Evolutionary conservation across 1,140 invertebrate genomes (phyloP).

Genomic region (Sycobia sp.): DNA sequence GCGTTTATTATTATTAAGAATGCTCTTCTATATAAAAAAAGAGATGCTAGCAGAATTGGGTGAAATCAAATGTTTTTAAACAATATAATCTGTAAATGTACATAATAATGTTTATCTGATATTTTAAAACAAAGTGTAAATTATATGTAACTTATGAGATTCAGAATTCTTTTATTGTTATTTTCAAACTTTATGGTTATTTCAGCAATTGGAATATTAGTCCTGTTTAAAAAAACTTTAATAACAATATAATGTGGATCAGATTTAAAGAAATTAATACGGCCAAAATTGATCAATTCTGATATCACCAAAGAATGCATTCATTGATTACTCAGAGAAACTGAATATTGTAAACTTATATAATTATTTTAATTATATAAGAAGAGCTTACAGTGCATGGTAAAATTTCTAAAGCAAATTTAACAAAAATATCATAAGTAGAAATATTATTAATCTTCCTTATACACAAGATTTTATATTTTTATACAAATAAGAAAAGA

Average conservation of each 20-base stretch:
- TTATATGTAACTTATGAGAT: not conserved
- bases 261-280: not conserved
- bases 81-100: constrained; percentile 8
- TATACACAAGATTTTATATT: constrained; percentile 22
- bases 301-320: constrained; percentile 27
- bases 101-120: not conserved
- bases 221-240: not conserved
- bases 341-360: no score
- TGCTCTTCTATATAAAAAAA: constrained; percentile 6
- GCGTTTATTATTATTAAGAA: no score
- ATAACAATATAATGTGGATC: no score
- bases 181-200: no score
- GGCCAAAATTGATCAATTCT: constrained; percentile 5
- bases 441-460: constrained; percentile 12
- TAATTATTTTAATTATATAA: not conserved
- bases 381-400: not conserved
- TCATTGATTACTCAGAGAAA: constrained; percentile 5
- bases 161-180: no score
- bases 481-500: constrained; percentile 16
- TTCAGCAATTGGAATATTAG: not conserved
- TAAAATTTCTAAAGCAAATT: constrained; percentile 2
- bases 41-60: not conserved
- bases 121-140: not conserved
- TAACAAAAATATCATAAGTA: not conserved
- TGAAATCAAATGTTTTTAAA: not conserved